These are phyloP conservation scores for Rotaria macrura DNA, from an alignment of 2,888 invertebrate species.

Conservation along the genomic window DNA sequence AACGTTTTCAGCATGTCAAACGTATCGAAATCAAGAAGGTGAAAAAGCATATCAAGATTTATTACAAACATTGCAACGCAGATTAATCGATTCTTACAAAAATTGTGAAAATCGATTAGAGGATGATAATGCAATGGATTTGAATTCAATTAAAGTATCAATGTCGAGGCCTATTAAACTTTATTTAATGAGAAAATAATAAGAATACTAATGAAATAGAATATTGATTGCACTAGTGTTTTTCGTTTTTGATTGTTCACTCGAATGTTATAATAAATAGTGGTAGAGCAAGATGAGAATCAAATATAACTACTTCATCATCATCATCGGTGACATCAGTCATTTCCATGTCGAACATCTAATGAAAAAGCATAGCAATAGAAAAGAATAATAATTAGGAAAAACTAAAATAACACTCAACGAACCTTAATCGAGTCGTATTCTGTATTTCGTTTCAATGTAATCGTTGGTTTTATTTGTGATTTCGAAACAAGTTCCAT, in stretches of 20 bases:
- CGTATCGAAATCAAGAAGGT: neutral
- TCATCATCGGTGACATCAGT: neutral
- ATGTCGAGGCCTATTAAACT: neutral
- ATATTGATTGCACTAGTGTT: neutral
- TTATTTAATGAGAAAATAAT: conserved; percentile 1
- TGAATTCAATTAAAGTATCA: neutral
- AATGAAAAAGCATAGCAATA: neutral
- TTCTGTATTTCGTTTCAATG: neutral
- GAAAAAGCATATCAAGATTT: neutral
- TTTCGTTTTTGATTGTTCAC: neutral
- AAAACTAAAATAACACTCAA: neutral
- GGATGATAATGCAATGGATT: neutral
- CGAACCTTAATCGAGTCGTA: neutral
- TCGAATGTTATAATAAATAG: neutral
- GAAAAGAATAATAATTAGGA: neutral
- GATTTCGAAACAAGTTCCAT: neutral
- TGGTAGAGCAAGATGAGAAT: neutral
- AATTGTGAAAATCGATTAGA: neutral
- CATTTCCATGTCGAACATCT: neutral
- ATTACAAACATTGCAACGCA: neutral
- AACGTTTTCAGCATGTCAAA: neutral
- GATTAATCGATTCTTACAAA: neutral
- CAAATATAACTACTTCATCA: neutral
- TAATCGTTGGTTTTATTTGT: neutral
- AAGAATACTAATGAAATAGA: neutral